Evolutionary conservation across 2,888 invertebrate species (phyloP).

Genomic region (Pristionchus fissidentatus): DNA sequence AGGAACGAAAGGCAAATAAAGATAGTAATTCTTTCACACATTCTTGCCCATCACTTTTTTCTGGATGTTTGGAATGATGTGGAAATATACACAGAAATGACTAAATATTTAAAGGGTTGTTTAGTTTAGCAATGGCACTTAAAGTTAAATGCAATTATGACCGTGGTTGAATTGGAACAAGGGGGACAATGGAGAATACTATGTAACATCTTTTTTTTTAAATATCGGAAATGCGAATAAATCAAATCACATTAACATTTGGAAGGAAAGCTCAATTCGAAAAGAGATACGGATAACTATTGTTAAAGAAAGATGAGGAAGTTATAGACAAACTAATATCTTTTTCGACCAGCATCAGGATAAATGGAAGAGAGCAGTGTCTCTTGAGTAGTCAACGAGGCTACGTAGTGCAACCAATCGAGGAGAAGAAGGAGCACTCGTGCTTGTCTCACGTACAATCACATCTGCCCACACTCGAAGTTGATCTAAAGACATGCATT

Average conservation of each 20-base stretch:
- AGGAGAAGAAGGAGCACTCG: slow-evolving; percentile 48
- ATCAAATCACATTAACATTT: too few species aligned
- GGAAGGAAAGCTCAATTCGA: too few species aligned
- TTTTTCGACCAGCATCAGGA: not conserved
- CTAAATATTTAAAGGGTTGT: too few species aligned
- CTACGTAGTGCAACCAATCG: slow-evolving; percentile 54
- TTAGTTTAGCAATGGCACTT: not conserved
- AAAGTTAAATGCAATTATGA: not conserved
- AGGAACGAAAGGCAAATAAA: too few species aligned
- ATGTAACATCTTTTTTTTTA: too few species aligned
- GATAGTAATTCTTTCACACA: not conserved
- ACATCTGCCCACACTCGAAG: slow-evolving; percentile 60
- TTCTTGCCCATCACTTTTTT: not conserved
- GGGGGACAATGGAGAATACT: not conserved
- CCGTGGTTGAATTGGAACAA: not conserved
- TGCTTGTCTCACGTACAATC: slow-evolving; percentile 57
- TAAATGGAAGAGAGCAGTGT: slow-evolving; percentile 45
- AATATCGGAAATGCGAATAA: too few species aligned
- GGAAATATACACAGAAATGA: not conserved
- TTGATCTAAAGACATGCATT: slow-evolving; percentile 54
- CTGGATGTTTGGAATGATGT: not conserved
- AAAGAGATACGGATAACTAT: too few species aligned
- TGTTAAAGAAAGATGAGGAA: not conserved
- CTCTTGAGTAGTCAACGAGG: slow-evolving; percentile 57
- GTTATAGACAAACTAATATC: not conserved